Conservation (phyloP, 2,888 invertebrate species). For the Trissonchulus latispiculum region DNA sequence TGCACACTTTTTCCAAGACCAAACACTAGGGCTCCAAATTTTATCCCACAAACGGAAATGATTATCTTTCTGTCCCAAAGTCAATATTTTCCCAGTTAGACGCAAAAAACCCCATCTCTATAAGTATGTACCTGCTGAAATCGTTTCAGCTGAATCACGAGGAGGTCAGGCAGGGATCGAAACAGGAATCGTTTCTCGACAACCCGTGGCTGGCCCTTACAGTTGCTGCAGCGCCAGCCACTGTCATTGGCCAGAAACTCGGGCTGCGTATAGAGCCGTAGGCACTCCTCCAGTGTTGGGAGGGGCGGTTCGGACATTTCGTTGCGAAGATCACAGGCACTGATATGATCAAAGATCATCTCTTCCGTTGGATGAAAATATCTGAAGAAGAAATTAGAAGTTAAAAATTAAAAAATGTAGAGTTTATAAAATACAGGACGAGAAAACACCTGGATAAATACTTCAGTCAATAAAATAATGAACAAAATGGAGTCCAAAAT, state of each 20-base stretch:
- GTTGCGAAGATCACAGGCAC: slow-evolving; percentile 11
- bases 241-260: neutral
- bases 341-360: slow-evolving; percentile 8
- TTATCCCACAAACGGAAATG: no score
- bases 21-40: no score
- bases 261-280: slow-evolving; percentile 14
- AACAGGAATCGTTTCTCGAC: slow-evolving; percentile 6
- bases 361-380: slow-evolving; percentile 8
- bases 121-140: slow-evolving; percentile 11
- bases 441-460: no score
- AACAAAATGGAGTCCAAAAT: no score
- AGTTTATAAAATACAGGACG: no score
- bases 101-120: no score
- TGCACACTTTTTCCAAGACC: no score
- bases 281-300: slow-evolving; percentile 2
- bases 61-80: no score
- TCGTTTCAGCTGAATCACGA: slow-evolving; percentile 1
- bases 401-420: no score
- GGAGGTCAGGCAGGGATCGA: neutral
- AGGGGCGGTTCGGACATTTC: slow-evolving; percentile 1
- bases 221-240: slow-evolving; percentile 2
- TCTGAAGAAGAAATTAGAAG: no score
- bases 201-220: neutral
- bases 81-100: no score
- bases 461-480: no score